Percentiles rank a stretch among this genome's conserved stretches.
Conservation (phyloP, 2,888 invertebrate genomes). For the Cataglyphis cursor region DNA sequence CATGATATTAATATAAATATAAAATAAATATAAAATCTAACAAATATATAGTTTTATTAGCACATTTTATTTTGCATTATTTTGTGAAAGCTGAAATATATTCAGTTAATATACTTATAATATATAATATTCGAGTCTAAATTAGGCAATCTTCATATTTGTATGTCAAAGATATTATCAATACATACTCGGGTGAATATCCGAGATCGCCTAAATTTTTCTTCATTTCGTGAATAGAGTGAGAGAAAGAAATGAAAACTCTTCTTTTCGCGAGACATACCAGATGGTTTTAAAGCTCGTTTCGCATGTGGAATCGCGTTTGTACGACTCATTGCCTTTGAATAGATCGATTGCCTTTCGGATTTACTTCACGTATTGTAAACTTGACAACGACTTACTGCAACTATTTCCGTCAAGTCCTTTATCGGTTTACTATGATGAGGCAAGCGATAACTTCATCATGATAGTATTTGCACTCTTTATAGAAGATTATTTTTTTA, state of each 20-base stretch:
- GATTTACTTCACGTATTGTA: conserved; percentile 22
- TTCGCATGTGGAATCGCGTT: conserved; percentile 70
- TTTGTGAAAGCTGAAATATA: background rate
- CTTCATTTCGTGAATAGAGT: conserved; percentile 18
- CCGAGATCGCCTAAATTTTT: conserved; percentile 35
- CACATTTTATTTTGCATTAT: background rate
- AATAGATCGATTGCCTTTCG: conserved; percentile 75
- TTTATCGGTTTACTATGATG: conserved; percentile 30
- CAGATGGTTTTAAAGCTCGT: conserved; percentile 63
- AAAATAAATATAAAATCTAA: background rate
- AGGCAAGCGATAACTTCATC: background rate
- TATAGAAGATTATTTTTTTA: background rate
- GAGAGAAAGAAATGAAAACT: conserved; percentile 14
- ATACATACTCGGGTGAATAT: background rate
- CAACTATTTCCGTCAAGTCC: background rate
- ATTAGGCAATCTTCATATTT: background rate
- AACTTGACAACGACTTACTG: conserved; percentile 32
- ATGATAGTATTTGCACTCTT: background rate
- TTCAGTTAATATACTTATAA: background rate
- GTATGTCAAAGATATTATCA: background rate
- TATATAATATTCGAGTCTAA: background rate
- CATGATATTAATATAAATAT: background rate
- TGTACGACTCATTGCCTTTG: conserved; percentile 78
- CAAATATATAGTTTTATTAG: background rate
- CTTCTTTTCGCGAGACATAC: conserved; percentile 49